Evolutionary conservation across 1,140 invertebrate genomes (phyloP), one percentile per base, ranked within the genome.

Genomic region (Drosophila triauraria): DNA sequence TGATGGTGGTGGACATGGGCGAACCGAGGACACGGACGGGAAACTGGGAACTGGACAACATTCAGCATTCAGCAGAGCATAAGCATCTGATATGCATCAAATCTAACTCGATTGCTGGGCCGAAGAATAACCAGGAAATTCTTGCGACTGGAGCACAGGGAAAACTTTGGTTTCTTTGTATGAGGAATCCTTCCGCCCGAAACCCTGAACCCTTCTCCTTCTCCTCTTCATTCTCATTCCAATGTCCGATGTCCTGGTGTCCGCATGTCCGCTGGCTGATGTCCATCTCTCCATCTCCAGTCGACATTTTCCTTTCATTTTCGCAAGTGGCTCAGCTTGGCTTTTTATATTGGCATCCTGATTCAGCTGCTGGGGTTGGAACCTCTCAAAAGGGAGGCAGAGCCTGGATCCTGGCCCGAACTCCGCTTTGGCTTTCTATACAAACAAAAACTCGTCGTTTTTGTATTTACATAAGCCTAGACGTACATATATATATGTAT

Each of bases 21-120:
- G 3, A 10, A n/a, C 6, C 9, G 25, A 13, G 27, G 27, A 5
- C 10, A 8, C n/a, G 40, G 10, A 10, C 8, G 9, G 25, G 50
- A 23, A 40, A 15, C 4, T 12, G 61, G 46, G 30, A 23, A 62
- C 40, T 53, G 61, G 67, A 68, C 67, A 65, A 68, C 63, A 70
- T 68, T 68, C 67, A 70, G 67, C 44, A 71, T 71, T 72, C 67
- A 71, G 53, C 46, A 47, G 54, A 72, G 69, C 69, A 72, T 72
- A 72, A 87, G 83, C 84, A 88, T 87, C 84, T 88, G 84, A 87
- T 87, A 87, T 87, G 84, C 84, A 87, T 87, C 84, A 87, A 87
- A 87, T 87, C 86, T 87, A 87, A 87, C 84, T 87, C 84, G 80
- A 87, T 87, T 87, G 84, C 78, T 71, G 77, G 84, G 60, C 84